phyloP scores from a whole-genome alignment of 2,888 invertebrate genomes.

The Pyrgus malvae region DNA sequence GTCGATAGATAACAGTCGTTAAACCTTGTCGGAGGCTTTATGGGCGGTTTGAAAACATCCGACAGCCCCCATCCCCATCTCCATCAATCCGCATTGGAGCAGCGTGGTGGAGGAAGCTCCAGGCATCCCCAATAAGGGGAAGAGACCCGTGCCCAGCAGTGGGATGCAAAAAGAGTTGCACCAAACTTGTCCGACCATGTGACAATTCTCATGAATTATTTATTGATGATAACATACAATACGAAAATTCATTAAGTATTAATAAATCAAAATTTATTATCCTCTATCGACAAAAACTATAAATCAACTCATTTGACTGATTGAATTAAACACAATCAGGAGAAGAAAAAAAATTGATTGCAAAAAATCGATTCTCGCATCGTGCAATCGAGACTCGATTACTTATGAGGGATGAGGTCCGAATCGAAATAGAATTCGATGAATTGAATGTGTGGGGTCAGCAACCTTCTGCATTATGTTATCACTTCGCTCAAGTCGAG shows the following conservation, averaged over 20 bases:
- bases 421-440: conserved; percentile 28
- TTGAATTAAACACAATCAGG: conserved; percentile 1
- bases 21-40: too few species aligned
- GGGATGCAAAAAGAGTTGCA: too few species aligned
- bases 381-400: conserved; percentile 14
- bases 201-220: too few species aligned
- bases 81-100: too few species aligned
- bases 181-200: too few species aligned
- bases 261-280: not conserved
- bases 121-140: too few species aligned
- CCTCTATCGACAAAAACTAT: not conserved
- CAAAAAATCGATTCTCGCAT: not conserved
- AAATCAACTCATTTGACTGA: not conserved
- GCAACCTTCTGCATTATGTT: conserved; percentile 36
- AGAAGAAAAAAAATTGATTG: not conserved
- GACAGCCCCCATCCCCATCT: too few species aligned
- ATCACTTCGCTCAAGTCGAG: conserved; percentile 32
- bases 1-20: too few species aligned
- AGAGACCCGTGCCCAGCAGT: too few species aligned
- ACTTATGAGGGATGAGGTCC: conserved; percentile 21
- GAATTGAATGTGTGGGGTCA: conserved; percentile 32
- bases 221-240: not conserved
- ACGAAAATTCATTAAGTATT: not conserved
- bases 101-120: too few species aligned
- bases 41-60: too few species aligned